Evolutionary conservation across 1,140 invertebrate genomes (phyloP), one percentile per base, ranked within the genome.

Genomic region (Bemisia tabaci): DNA sequence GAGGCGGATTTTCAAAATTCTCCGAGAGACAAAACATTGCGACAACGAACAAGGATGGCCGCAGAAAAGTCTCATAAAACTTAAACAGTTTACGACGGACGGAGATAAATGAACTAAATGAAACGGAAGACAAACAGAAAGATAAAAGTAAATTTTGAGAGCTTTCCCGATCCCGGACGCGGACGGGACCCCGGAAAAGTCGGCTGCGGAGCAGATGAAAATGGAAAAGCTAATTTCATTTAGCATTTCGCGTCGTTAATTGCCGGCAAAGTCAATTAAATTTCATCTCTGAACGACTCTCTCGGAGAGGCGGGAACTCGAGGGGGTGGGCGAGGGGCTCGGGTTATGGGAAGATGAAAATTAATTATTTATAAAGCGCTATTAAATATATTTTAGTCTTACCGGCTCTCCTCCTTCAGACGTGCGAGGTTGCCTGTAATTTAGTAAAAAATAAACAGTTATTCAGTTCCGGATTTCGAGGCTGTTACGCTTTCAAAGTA

Each of bases 361-460:
- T 48, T 48, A 48, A 48, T 48, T 48, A 48, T 48, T 48, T 48
- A 48, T 48, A 48, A 48, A 48, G 33, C 5, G 17, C 33, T 48
- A 48, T 48, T 48, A 48, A 48, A 48, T 48, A 48, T 48, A 48
- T 48, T 48, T 48, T 48, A 48, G n/a, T n/a, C n/a, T n/a, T 48
- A 48, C 33, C 33, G 33, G 33, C 33, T 48, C 17, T 48, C n/a
- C n/a, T n/a, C n/a, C n/a, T n/a, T n/a, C n/a, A n/a, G n/a, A n/a
- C n/a, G n/a, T n/a, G n/a, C n/a, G n/a, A n/a, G n/a, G n/a, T n/a
- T n/a, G n/a, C n/a, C n/a, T n/a, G n/a, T n/a, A n/a, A n/a, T n/a
- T n/a, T n/a, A n/a, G n/a, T n/a, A n/a, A n/a, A n/a, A n/a, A n/a
- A n/a, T n/a, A n/a, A n/a, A n/a, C n/a, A n/a, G n/a, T n/a, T n/a